Base-by-base conservation (phyloP, 2,888 invertebrate species). In the Scaptomyza parva region DNA sequence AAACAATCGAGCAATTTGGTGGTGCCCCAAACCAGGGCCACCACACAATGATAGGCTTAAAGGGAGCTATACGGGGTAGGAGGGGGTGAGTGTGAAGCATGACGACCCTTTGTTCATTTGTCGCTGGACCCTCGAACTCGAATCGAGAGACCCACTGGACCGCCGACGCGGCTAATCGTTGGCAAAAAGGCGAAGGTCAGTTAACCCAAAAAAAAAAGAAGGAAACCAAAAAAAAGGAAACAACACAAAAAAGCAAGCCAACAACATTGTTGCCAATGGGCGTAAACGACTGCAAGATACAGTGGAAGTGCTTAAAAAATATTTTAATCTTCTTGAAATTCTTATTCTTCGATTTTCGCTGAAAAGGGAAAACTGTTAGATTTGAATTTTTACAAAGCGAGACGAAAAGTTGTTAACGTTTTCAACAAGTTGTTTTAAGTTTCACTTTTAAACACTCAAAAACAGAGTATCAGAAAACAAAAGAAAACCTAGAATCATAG, bases 1-100 rank as follows among this genome's bases (percentile, higher is more conserved):
- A 89, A 89, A 89, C 89, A 89, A 89, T 89, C 88, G 84, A 81
- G 86, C 87, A 89, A 89, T 89, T 89, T 78, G 82, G 79, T 59
- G 43, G 9, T 63, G 53, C 40, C 69, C 71, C 67, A 59, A 76
- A 59, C 73, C 39, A 24, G 57, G 33, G 61, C 61, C 62, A 54
- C 47, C 62, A 54, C 62, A 54, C 73, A 53, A 51, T 40, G 44
- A 24, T 54, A 35, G 26, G n/a, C n/a, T 24, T 22, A 22, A 22
- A 18, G 17, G 37, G 17, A 26, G 48, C 2, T 5, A 2, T n/a
- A n/a, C n/a, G n/a, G n/a, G n/a, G n/a, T n/a, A n/a, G n/a, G n/a
- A n/a, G 14, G n/a, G 39, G 2, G 11, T 28, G 30, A n/a, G n/a
- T 9, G 28, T 33, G 6, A 33, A 30, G 47, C 17, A 30, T 35